Evolutionary conservation across 1,140 invertebrate species (phyloP).

Genomic region (Eulimnadia texana): DNA sequence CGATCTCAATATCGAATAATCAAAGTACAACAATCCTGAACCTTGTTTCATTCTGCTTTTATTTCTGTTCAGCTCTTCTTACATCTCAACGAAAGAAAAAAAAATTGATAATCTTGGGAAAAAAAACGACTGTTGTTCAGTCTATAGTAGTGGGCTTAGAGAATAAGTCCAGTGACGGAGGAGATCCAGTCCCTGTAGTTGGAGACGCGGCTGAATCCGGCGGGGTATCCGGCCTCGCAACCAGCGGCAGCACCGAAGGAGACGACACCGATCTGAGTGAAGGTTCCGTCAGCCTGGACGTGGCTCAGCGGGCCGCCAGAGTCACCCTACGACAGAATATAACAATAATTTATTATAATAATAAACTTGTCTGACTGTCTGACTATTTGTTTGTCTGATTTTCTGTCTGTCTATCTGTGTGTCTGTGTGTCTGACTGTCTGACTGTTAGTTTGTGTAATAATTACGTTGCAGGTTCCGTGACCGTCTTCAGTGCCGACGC

Average conservation of each 20-base stretch:
- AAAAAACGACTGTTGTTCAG: not conserved
- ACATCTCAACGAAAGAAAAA: not conserved
- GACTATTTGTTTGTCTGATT: no score
- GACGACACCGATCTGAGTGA: constrained; percentile 32
- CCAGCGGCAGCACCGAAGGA: constrained; percentile 33
- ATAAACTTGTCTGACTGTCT: no score
- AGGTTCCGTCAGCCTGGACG: constrained; percentile 21
- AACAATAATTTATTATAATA: not conserved
- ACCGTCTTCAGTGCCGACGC: not conserved
- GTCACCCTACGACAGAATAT: constrained; percentile 43
- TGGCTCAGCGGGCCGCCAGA: constrained; percentile 47
- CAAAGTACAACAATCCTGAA: no score
- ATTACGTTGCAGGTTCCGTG: constrained; percentile 12
- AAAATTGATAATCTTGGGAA: no score
- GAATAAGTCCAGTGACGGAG: constrained; percentile 25
- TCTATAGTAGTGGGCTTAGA: not conserved
- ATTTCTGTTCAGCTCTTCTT: no score
- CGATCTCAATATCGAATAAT: no score
- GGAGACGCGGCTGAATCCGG: constrained; percentile 38
- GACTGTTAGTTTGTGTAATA: no score
- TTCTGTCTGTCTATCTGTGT: no score
- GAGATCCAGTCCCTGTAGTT: constrained; percentile 36
- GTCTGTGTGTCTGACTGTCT: no score
- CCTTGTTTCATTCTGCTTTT: no score
- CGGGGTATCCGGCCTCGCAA: constrained; percentile 35